Conservation (phyloP, 1,140 invertebrate species). For the Andrena cerasifolii region DNA sequence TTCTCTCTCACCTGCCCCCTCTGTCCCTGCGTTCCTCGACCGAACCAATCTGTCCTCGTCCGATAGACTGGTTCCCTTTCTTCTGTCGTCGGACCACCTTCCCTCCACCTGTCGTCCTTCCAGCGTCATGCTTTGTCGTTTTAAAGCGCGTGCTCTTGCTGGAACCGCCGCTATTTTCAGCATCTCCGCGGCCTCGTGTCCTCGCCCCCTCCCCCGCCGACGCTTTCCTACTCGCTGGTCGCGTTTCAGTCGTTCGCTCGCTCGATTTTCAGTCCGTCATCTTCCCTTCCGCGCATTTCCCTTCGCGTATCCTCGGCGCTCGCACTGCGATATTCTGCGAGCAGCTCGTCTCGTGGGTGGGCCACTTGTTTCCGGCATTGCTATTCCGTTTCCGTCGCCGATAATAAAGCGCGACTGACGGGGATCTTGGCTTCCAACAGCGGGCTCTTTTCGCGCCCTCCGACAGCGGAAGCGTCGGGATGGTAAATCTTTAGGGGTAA, state of each 20-base stretch:
- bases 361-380: constrained; percentile 42
- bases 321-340: no score
- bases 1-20: constrained; percentile 6
- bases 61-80: constrained; percentile 34
- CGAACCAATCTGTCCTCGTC: constrained; percentile 12
- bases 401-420: constrained; percentile 36
- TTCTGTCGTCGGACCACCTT: constrained; percentile 3
- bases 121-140: neutral
- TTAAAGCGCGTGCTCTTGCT: neutral
- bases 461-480: neutral
- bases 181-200: neutral
- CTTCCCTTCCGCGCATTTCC: neutral
- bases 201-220: neutral
- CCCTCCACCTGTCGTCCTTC: constrained; percentile 56
- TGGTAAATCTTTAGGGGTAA: no score
- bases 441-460: no score
- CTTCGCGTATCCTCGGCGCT: neutral
- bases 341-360: no score
- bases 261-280: neutral
- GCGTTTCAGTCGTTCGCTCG: no score
- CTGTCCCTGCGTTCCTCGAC: constrained; percentile 17
- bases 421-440: constrained; percentile 14
- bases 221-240: no score
- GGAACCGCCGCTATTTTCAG: neutral
- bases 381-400: constrained; percentile 36